phyloP scores from a whole-genome alignment of 2,888 invertebrate species.

The Chrysodeixis includens region DNA sequence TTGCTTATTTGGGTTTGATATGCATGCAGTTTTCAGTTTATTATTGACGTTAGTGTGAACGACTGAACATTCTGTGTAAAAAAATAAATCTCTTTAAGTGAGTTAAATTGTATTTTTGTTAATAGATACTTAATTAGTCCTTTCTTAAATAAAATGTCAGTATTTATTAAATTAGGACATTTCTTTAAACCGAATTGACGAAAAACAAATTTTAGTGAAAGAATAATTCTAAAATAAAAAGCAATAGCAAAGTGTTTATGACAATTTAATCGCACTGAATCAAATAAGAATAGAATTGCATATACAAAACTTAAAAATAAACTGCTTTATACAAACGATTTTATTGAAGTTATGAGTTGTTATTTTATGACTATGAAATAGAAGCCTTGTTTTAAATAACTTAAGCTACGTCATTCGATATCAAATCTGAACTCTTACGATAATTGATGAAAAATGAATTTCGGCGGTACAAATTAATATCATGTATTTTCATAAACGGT shows the following conservation, averaged over 20 bases:
- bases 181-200: no score
- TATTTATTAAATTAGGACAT: no score
- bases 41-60: neutral
- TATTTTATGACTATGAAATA: conserved; percentile 12
- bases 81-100: no score
- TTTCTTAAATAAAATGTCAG: no score
- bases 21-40: no score
- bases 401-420: conserved; percentile 14
- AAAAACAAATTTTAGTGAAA: neutral
- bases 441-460: neutral
- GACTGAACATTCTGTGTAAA: neutral
- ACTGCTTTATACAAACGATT: conserved; percentile 1
- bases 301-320: conserved; percentile 35
- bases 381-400: conserved; percentile 2
- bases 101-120: no score
- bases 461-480: neutral
- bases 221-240: neutral
- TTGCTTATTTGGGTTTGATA: no score
- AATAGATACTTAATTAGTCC: no score
- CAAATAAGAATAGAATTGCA: conserved; percentile 14
- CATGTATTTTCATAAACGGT: neutral
- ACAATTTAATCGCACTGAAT: conserved; percentile 6
- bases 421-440: conserved; percentile 10
- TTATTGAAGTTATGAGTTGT: neutral
- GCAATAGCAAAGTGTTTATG: neutral